Percentiles rank a stretch among this genome's conserved stretches.
phyloP scores from a whole-genome alignment of 1,140 invertebrate genomes.

The Phymastichus coffea region DNA sequence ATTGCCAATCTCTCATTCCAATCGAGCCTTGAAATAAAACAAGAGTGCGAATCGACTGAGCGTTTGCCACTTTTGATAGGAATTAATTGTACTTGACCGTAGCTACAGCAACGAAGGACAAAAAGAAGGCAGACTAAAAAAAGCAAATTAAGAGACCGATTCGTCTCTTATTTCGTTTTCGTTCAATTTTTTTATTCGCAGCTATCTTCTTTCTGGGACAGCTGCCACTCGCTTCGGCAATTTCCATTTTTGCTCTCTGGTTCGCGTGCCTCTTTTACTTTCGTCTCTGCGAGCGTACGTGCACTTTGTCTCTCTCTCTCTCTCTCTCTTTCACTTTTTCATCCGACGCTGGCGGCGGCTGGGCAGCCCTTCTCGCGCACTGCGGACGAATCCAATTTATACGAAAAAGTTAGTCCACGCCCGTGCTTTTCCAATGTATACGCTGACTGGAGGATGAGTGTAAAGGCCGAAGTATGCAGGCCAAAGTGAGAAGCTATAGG shows the following conservation, averaged over 20 bases:
- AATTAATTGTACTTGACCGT: no score
- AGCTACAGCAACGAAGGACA: no score
- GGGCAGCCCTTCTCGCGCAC: conserved; percentile 15
- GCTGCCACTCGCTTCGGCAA: conserved; percentile 1
- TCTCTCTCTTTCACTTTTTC: conserved; percentile 17
- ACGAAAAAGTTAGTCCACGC: conserved; percentile 33
- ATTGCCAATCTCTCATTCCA: no score
- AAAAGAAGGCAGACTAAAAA: no score
- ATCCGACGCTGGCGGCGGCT: conserved; percentile 4
- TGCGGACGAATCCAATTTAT: conserved; percentile 39
- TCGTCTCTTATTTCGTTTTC: not conserved
- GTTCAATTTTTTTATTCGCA: not conserved
- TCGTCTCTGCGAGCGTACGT: not conserved
- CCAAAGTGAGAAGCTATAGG: not conserved
- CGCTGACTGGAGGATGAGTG: no score
- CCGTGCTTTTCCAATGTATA: not conserved
- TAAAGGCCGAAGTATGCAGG: no score
- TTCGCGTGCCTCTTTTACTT: not conserved
- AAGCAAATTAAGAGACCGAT: not conserved
- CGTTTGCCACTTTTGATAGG: no score
- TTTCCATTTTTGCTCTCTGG: conserved; percentile 12
- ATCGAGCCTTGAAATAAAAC: no score
- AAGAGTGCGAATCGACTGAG: no score
- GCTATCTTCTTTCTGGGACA: conserved; percentile 2
- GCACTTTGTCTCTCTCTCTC: not conserved